Evolutionary conservation across 2,888 invertebrate species (phyloP).

Genomic region (Omphaloscelis lunosa): DNA sequence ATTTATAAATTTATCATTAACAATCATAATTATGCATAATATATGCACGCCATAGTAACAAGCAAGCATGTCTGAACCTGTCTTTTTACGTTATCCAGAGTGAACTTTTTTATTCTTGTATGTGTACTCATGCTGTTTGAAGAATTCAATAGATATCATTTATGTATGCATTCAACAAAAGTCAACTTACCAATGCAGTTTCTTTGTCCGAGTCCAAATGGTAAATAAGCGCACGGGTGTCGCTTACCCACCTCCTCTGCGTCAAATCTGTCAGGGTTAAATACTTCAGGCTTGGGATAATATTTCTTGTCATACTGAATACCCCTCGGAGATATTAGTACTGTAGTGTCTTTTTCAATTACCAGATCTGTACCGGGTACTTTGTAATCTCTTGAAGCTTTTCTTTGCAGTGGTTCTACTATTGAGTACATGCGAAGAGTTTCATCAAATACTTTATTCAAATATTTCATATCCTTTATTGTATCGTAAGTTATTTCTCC

Average conservation of each 20-base stretch:
- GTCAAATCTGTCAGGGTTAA: slow-evolving; percentile 86
- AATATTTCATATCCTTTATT: slow-evolving; percentile 80
- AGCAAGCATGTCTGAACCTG: background rate
- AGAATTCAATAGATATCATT: background rate
- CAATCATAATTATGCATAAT: background rate
- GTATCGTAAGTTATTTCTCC: slow-evolving; percentile 80
- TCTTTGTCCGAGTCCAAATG: slow-evolving; percentile 84
- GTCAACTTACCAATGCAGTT: slow-evolving; percentile 82
- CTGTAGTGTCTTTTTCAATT: slow-evolving; percentile 75
- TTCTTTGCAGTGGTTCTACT: slow-evolving; percentile 79
- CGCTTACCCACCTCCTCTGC: slow-evolving; percentile 73
- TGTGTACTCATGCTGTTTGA: background rate
- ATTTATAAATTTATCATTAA: background rate
- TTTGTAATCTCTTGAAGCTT: slow-evolving; percentile 75
- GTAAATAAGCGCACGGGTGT: slow-evolving; percentile 80
- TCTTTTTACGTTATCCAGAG: background rate
- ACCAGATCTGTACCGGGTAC: slow-evolving; percentile 78
- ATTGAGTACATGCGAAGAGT: slow-evolving; percentile 86
- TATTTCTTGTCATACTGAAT: slow-evolving; percentile 83
- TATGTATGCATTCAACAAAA: background rate
- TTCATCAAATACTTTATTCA: slow-evolving; percentile 79
- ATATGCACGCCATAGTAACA: background rate
- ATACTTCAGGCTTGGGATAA: slow-evolving; percentile 83
- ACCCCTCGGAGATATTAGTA: slow-evolving; percentile 76
- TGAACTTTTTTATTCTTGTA: background rate